These are phyloP conservation scores for Zootermopsis nevadensis DNA, from an alignment of 2,888 invertebrate species.

Conservation along the genomic window DNA sequence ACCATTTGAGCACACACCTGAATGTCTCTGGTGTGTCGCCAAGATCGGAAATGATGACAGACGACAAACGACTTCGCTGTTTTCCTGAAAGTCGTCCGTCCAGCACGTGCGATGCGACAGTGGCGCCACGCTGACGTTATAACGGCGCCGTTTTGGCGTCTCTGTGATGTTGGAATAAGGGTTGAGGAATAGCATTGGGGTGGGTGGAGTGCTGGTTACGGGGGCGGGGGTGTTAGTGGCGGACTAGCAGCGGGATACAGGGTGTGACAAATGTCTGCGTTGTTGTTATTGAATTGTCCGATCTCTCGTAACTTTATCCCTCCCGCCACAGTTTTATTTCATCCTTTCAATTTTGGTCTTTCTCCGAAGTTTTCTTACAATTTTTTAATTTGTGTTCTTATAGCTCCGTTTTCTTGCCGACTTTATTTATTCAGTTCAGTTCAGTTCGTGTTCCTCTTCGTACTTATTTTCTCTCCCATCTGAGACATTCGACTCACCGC, in stretches of 20 bases:
- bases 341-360: too few species aligned
- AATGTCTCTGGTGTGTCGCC: background rate
- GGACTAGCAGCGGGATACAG: background rate
- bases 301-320: too few species aligned
- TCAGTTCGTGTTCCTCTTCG: too few species aligned
- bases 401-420: too few species aligned
- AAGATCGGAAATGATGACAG: background rate
- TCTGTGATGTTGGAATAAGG: background rate
- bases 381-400: too few species aligned
- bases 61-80: constrained; percentile 2
- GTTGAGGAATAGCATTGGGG: background rate
- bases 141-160: constrained; percentile 16
- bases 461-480: too few species aligned
- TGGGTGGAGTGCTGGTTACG: background rate
- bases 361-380: too few species aligned
- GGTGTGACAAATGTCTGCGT: too few species aligned
- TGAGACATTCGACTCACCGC: too few species aligned
- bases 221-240: background rate
- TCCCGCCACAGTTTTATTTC: too few species aligned
- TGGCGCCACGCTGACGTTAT: constrained; percentile 3
- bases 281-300: too few species aligned
- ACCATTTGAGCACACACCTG: background rate
- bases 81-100: background rate
- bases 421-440: too few species aligned
- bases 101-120: constrained; percentile 4